Evolutionary conservation across 2,113 vertebrate species (phyloP).

Genomic region (Podilymbus podiceps): DNA sequence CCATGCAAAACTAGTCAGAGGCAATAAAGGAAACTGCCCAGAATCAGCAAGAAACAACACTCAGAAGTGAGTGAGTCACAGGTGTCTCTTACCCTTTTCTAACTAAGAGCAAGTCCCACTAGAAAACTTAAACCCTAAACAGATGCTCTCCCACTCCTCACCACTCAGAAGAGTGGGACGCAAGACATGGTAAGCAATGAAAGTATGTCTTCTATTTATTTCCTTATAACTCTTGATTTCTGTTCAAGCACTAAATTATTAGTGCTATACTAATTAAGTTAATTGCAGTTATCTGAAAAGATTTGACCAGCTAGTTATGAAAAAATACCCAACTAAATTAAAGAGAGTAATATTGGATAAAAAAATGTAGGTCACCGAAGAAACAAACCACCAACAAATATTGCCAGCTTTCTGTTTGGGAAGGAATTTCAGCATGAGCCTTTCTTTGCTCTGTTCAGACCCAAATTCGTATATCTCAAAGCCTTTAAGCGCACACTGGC

Average conservation of each 20-base stretch:
- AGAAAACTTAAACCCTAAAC: not conserved
- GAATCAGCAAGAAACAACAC: not conserved
- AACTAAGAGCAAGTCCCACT: not conserved
- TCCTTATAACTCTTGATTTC: not conserved
- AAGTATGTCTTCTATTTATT: not conserved
- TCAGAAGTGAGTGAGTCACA: not conserved
- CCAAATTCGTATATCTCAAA: not conserved
- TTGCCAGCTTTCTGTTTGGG: not conserved
- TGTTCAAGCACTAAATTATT: not conserved
- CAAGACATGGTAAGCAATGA: rapidly evolving
- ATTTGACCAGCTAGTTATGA: not conserved
- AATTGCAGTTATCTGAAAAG: not conserved
- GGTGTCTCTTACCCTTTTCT: not conserved
- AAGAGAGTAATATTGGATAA: not conserved
- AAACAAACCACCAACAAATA: slow-evolving; percentile 18
- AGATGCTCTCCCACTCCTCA: not conserved
- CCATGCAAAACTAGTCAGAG: not conserved
- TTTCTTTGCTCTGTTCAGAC: not conserved
- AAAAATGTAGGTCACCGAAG: not conserved
- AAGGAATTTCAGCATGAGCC: not conserved
- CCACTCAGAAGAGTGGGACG: not conserved
- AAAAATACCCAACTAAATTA: not conserved
- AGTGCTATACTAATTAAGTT: not conserved
- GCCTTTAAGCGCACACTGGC: not conserved
- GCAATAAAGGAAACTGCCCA: not conserved